Evolutionary conservation across 2,113 vertebrate species (phyloP).

Genomic region (Lagopus muta): DNA sequence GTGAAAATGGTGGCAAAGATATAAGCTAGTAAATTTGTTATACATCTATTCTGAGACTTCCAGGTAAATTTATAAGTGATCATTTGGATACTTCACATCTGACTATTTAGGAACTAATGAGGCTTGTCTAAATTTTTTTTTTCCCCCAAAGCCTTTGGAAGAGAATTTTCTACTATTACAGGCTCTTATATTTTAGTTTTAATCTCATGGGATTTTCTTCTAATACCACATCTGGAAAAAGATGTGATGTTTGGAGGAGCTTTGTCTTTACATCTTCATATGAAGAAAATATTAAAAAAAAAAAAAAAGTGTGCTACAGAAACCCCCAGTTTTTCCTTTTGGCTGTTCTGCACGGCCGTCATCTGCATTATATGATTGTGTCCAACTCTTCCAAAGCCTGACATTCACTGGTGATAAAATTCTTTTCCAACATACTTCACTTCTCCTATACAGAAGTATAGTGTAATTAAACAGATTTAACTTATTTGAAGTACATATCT

Average conservation of each 20-base stretch:
- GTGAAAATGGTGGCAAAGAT: neutral
- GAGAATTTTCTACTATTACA: neutral
- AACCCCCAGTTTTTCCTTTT: neutral
- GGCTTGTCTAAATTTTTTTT: neutral
- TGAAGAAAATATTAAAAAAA: neutral
- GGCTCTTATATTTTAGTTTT: neutral
- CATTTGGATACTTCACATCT: neutral
- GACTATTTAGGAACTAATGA: neutral
- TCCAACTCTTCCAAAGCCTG: neutral
- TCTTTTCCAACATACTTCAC: neutral
- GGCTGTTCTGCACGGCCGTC: neutral
- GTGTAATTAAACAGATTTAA: neutral
- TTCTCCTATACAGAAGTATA: neutral
- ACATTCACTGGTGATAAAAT: neutral
- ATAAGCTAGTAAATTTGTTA: neutral
- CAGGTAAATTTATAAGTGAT: neutral
- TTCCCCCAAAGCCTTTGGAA: neutral
- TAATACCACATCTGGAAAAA: neutral
- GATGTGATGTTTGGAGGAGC: neutral
- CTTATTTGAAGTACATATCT: neutral
- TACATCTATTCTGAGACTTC: neutral
- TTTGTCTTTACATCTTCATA: neutral
- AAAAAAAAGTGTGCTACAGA: neutral
- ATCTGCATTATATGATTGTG: neutral
- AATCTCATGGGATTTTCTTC: neutral